Percentiles rank a stretch among this genome's conserved stretches.
Evolutionary conservation across 2,797 vertebrate genomes (phyloP).

Genomic region (Crax fasciolata): DNA sequence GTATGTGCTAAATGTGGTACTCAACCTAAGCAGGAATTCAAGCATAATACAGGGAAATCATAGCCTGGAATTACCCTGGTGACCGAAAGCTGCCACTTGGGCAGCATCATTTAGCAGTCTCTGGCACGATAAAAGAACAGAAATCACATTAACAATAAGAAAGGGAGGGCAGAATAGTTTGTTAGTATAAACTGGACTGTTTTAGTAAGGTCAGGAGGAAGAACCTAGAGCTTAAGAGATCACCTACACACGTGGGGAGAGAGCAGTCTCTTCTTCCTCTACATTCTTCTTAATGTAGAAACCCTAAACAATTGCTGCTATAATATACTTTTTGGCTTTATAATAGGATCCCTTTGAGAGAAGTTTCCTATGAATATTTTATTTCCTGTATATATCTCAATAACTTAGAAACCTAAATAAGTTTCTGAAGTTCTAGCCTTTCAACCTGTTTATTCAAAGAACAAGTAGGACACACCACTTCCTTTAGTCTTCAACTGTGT

Average conservation of each 20-base stretch:
- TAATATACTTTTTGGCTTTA: slow-evolving; percentile 59
- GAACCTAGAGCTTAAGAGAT: too few relatives aligned
- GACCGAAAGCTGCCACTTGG: slow-evolving; percentile 62
- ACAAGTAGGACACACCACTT: slow-evolving; percentile 3
- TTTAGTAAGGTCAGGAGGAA: slow-evolving; percentile 73
- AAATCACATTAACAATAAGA: slow-evolving; percentile 71
- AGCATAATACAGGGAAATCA: slow-evolving; percentile 65
- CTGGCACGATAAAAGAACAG: slow-evolving; percentile 24
- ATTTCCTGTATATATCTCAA: slow-evolving; percentile 56
- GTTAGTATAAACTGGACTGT: slow-evolving; percentile 69
- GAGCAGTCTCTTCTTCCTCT: too few relatives aligned
- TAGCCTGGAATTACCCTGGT: slow-evolving; percentile 65
- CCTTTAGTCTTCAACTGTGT: background rate
- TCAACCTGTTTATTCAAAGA: slow-evolving; percentile 40
- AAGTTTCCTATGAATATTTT: slow-evolving; percentile 68
- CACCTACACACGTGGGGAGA: too few relatives aligned
- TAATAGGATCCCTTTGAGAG: slow-evolving; percentile 70
- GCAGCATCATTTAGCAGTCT: slow-evolving; percentile 69
- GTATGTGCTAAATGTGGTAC: slow-evolving; percentile 48
- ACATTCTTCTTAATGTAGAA: slow-evolving; percentile 23
- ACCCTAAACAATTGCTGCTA: slow-evolving; percentile 46
- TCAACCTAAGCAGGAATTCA: slow-evolving; percentile 62
- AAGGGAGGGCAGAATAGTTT: slow-evolving; percentile 36
- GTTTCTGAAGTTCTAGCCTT: slow-evolving; percentile 54
- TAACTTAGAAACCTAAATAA: slow-evolving; percentile 64